Evolutionary conservation across 2,113 vertebrate genomes (phyloP).

Genomic region (Larimichthys polyactis): DNA sequence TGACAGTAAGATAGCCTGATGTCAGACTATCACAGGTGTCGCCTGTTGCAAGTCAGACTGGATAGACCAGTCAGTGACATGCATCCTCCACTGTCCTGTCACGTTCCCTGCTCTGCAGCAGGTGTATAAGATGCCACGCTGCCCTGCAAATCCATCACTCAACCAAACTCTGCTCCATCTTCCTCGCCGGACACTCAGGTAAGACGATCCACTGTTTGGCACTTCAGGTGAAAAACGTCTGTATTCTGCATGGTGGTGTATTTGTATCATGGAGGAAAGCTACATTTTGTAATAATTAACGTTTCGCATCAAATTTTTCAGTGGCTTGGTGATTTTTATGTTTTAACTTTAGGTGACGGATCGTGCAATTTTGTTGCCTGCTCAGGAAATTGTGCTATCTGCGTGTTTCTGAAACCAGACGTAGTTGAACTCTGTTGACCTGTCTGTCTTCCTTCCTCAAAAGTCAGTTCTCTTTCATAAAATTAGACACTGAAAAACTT

Average conservation of each 20-base stretch:
- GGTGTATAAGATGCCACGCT: conserved; percentile 28
- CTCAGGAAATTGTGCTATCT: not conserved
- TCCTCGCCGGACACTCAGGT: conserved; percentile 21
- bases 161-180: not conserved
- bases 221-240: not conserved
- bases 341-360: too few species aligned
- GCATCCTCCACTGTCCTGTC: not conserved
- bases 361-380: not conserved
- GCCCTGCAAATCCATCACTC: not conserved
- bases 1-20: conserved; percentile 22
- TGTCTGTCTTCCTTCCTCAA: not conserved
- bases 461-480: not conserved
- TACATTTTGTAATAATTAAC: not conserved
- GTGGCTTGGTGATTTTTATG: not conserved
- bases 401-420: not conserved
- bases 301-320: not conserved
- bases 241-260: not conserved
- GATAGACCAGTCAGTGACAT: conserved; percentile 37
- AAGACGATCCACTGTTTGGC: not conserved
- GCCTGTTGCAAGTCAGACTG: conserved; percentile 8
- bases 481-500: not conserved
- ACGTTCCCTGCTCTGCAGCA: not conserved
- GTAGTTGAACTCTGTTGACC: not conserved
- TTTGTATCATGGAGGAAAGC: not conserved
- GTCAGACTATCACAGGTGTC: conserved; percentile 18